Evolutionary conservation across 2,888 invertebrate species (phyloP).

Genomic region (Acanthosepion lycidas): DNA sequence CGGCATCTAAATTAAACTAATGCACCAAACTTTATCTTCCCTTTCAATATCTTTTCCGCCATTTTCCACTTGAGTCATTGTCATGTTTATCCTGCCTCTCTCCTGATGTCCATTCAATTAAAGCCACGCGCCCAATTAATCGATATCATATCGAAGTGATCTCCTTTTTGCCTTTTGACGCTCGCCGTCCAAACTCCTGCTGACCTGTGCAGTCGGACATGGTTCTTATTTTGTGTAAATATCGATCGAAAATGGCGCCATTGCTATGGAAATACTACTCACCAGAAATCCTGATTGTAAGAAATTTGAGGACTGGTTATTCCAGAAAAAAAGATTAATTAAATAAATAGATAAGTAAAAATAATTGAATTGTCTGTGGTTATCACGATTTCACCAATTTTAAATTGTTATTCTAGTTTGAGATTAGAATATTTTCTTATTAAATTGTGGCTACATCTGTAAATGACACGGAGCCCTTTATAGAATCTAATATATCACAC

Average conservation of each 20-base stretch:
- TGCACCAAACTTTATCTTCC: background rate
- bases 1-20: background rate
- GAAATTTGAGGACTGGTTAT: background rate
- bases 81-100: background rate
- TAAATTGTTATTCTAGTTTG: too few relatives aligned
- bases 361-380: too few relatives aligned
- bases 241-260: background rate
- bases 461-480: too few relatives aligned
- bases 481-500: too few relatives aligned
- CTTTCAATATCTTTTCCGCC: background rate
- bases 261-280: background rate
- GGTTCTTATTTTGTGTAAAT: background rate
- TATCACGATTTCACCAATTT: too few relatives aligned
- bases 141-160: background rate
- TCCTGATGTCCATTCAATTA: background rate
- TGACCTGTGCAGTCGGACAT: background rate
- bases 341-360: too few relatives aligned
- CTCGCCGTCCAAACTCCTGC: background rate
- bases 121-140: background rate
- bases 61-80: background rate
- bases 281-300: background rate
- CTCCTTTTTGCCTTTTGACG: background rate
- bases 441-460: too few relatives aligned
- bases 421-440: too few relatives aligned
- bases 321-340: too few relatives aligned